A percentile compares a stretch with the other conserved stretches of the same genome.
phyloP scores from a whole-genome alignment of 2,888 invertebrate genomes.

The Ctena decussata region DNA sequence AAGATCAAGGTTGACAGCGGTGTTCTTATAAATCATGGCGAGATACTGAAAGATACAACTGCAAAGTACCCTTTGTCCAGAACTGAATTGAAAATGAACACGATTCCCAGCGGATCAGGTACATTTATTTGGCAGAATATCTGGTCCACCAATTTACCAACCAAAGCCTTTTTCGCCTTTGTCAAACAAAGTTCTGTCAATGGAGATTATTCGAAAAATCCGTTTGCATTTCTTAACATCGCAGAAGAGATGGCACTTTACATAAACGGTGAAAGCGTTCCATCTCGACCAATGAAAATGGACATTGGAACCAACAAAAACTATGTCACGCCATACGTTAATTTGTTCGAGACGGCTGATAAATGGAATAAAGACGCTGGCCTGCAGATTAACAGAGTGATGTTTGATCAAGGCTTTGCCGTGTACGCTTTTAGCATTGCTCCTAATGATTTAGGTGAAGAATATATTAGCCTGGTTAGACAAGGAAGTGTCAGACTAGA shows the following conservation, averaged over 20 bases:
- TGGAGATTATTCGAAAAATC: slow-evolving; percentile 30
- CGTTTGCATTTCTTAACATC: slow-evolving; percentile 32
- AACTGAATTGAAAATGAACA: slow-evolving; percentile 29
- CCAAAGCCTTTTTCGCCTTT: slow-evolving; percentile 26
- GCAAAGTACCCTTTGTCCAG: slow-evolving; percentile 29
- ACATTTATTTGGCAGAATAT: slow-evolving; percentile 34
- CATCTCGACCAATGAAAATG: slow-evolving; percentile 24
- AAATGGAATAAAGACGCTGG: not conserved
- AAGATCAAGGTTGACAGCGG: slow-evolving; percentile 36
- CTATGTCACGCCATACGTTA: no score
- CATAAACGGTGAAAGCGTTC: not conserved
- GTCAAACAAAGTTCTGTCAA: slow-evolving; percentile 21
- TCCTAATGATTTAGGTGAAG: not conserved
- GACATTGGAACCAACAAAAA: slow-evolving; percentile 1
- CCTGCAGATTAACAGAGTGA: not conserved
- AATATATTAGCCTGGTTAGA: not conserved
- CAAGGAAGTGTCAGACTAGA: not conserved
- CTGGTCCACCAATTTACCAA: slow-evolving; percentile 23
- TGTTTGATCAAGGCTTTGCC: not conserved
- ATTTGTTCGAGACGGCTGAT: not conserved
- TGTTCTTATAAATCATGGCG: slow-evolving; percentile 26
- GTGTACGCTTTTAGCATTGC: not conserved
- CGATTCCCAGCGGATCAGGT: slow-evolving; percentile 17
- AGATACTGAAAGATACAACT: slow-evolving; percentile 21
- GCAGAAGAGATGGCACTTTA: slow-evolving; percentile 6